Conservation (phyloP, 2,888 invertebrate species). For the Chorisops tibialis region DNA sequence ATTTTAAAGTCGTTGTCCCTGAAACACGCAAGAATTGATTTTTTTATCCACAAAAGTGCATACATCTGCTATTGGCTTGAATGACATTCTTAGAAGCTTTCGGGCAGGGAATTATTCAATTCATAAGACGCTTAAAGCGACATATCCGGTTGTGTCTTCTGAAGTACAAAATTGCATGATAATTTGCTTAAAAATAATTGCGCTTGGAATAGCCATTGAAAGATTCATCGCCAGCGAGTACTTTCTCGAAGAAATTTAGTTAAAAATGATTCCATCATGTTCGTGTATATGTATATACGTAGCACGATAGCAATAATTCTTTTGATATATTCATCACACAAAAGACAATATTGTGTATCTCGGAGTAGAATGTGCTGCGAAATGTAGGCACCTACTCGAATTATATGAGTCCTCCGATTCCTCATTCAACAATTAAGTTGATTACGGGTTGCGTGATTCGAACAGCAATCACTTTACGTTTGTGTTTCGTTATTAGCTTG, state of each 20-base stretch:
- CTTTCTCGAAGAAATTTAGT: neutral
- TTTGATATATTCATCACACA: neutral
- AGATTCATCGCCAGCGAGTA: neutral
- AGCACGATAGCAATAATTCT: too few species aligned
- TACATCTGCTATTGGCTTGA: too few species aligned
- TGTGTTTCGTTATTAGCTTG: constrained; percentile 24
- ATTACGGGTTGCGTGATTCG: constrained; percentile 31
- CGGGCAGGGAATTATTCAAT: neutral
- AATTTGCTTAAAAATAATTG: constrained; percentile 3
- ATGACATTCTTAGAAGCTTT: too few species aligned
- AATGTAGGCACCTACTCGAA: constrained; percentile 1
- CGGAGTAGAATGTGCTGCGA: too few species aligned
- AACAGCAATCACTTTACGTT: constrained; percentile 25
- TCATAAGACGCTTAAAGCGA: constrained; percentile 5
- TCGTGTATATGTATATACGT: neutral
- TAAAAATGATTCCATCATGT: neutral
- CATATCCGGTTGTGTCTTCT: neutral
- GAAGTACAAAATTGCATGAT: constrained; percentile 10
- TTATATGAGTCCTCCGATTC: constrained; percentile 8
- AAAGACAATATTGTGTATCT: too few species aligned
- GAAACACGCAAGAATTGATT: too few species aligned
- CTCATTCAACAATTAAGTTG: constrained; percentile 31
- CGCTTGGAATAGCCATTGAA: neutral
- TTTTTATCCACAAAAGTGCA: too few species aligned
- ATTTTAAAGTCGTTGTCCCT: too few species aligned